Evolutionary conservation across 37 sponge, comb jelly and placozoan species (phyloP).

Genomic region (Aplysina aerophoba): DNA sequence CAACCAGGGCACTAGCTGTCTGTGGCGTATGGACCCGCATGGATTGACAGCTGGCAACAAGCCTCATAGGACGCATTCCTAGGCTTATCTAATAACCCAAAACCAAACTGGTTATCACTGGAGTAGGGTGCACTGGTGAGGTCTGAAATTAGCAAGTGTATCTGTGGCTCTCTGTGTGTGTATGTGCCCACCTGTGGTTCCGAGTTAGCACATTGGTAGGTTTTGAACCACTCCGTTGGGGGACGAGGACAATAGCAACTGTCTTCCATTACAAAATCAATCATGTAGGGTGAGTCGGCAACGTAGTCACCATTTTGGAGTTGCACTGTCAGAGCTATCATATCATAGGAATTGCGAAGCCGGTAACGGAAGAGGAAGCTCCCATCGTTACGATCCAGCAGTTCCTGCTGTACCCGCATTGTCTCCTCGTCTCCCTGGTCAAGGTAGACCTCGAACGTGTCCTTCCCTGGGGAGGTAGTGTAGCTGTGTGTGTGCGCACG

Average conservation of each 20-base stretch:
- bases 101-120: neutral
- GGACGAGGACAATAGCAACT: conserved; percentile 76
- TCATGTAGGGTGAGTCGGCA: conserved; percentile 76
- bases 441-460: conserved; percentile 20
- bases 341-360: conserved; percentile 36
- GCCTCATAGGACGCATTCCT: too few species aligned
- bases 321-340: conserved; percentile 56
- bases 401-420: conserved; percentile 27
- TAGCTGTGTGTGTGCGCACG: conserved; percentile 55
- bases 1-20: too few species aligned
- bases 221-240: conserved; percentile 58
- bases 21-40: too few species aligned
- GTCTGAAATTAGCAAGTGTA: neutral
- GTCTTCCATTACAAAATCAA: conserved; percentile 63
- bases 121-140: neutral
- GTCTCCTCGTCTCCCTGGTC: conserved; percentile 23
- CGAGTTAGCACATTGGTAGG: conserved; percentile 57
- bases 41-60: too few species aligned
- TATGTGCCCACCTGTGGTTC: conserved; percentile 24
- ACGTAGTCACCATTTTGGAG: conserved; percentile 63
- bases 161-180: neutral
- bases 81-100: too few species aligned
- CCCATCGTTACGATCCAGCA: conserved; percentile 46
- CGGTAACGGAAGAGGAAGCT: conserved; percentile 64
- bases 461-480: conserved; percentile 34